Base-by-base conservation (phyloP, 92 coral and sea anemone species). In the Siderastrea siderea region DNA sequence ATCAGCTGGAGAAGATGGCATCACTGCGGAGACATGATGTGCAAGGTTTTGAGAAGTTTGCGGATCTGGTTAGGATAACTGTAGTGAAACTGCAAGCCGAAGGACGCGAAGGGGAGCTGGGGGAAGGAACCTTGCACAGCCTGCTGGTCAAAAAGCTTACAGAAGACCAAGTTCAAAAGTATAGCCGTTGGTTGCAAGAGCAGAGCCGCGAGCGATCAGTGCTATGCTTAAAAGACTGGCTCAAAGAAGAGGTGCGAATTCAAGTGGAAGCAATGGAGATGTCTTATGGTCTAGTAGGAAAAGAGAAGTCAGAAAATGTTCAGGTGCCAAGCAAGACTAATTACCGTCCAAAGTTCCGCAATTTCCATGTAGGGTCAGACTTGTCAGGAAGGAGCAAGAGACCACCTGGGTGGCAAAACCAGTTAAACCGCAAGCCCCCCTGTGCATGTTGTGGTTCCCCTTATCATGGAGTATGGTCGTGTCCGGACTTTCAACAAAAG, bases 161-260 rank as follows among this genome's bases (percentile, higher is more conserved):
- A 1, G 94, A 87, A 51, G 50, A 72, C 15, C 95, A 92, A 38
- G 77, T 87, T 47, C 88, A 92, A 76, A 74, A 70, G 45, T 88
- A 89, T 74, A 93, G 94, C 74, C 90, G 96, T 47, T 93, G 87
- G 90, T 45, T 89, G 52, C 75, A 67, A 71, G 95, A 92, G 57
- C 78, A 89, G 59, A 55, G 70, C 71, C 74, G 46, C 50, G 86
- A 85, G 78, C 74, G 86, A 70, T 92, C 93, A 17, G 93, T 88
- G 2, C 9, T 80, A 26, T 84, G 78, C 53, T 84, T 88, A n/a
- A 92, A 79, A 64, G 93, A 91, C 62, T 92, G 90, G 95, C 70
- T 92, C 70, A 88, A 88, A 48, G 87, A 88, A 38, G 95, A 92
- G 54, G 90, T 84, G 7, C 48, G 74, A 50, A 80, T 92, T 47